Percentiles rank a stretch among this genome's conserved stretches.
These are phyloP conservation scores for Phataginus tetradactyla DNA, from an alignment of 2,797 vertebrate genomes.

Conservation along the genomic window DNA sequence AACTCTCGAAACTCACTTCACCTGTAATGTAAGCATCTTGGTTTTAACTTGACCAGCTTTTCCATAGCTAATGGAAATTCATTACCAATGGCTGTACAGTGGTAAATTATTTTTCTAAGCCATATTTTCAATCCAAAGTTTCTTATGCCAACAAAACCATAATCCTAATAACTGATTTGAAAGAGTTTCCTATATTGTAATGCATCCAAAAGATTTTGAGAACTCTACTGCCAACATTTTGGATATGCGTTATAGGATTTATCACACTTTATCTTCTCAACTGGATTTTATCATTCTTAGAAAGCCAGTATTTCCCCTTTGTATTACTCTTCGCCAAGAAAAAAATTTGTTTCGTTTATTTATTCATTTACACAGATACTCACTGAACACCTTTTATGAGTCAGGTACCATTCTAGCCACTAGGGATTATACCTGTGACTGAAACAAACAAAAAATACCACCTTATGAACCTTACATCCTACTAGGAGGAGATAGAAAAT, in stretches of 20 bases:
- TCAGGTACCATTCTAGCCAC: neutral
- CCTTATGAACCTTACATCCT: neutral
- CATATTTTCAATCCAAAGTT: neutral
- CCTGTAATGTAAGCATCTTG: neutral
- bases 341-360: neutral
- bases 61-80: slow-evolving; percentile 17
- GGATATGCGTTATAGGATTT: neutral
- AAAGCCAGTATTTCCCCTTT: neutral
- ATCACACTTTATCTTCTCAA: slow-evolving; percentile 7
- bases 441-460: neutral
- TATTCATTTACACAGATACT: neutral
- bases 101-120: slow-evolving; percentile 31
- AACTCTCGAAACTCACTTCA: slow-evolving; percentile 6
- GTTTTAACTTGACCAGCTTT: neutral
- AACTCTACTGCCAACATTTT: slow-evolving; percentile 23
- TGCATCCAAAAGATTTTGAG: slow-evolving; percentile 9
- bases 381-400: neutral
- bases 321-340: neutral
- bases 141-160: neutral
- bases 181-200: slow-evolving; percentile 19
- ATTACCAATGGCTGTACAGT: neutral
- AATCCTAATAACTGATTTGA: slow-evolving; percentile 11
- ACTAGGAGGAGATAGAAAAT: neutral
- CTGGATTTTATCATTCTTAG: neutral
- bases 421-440: neutral